phyloP scores from a whole-genome alignment of 1,140 invertebrate species.

The Zaprionus africanus region DNA sequence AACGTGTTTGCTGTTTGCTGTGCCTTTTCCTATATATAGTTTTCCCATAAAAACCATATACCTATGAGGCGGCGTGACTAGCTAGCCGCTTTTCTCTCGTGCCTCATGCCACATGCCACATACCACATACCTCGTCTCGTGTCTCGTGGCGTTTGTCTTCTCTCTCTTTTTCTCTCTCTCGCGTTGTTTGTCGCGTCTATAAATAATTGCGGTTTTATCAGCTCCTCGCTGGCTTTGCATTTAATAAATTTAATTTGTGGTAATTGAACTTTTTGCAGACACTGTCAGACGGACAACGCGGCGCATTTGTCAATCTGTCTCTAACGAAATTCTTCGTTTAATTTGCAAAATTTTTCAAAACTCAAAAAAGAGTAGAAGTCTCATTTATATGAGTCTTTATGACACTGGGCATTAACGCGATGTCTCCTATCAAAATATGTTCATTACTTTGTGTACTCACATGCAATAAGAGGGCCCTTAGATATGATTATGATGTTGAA shows the following conservation, averaged over 20 bases:
- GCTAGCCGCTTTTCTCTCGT: neutral
- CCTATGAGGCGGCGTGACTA: constrained; percentile 11
- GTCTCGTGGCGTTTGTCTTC: constrained; percentile 45
- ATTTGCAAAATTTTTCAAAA: constrained; percentile 60
- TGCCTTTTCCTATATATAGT: constrained; percentile 52
- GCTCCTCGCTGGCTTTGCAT: constrained; percentile 50
- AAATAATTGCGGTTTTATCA: constrained; percentile 76
- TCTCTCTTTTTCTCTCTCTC: constrained; percentile 23
- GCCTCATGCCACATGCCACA: neutral
- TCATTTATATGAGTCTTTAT: constrained; percentile 21
- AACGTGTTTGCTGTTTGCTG: constrained; percentile 47
- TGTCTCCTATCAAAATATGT: neutral
- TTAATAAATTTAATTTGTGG: constrained; percentile 82
- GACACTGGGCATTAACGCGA: neutral
- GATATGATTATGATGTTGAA: neutral
- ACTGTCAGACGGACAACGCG: constrained; percentile 13
- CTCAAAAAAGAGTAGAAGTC: constrained; percentile 19
- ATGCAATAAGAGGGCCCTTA: neutral
- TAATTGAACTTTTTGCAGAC: constrained; percentile 65
- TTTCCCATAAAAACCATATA: constrained; percentile 38
- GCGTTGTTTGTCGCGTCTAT: constrained; percentile 52
- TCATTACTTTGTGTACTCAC: neutral
- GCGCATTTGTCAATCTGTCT: constrained; percentile 51
- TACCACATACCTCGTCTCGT: constrained; percentile 15
- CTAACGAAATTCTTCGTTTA: constrained; percentile 57